These are phyloP conservation scores for Drosophila mulleri DNA, from an alignment of 2,888 invertebrate species.

Conservation along the genomic window DNA sequence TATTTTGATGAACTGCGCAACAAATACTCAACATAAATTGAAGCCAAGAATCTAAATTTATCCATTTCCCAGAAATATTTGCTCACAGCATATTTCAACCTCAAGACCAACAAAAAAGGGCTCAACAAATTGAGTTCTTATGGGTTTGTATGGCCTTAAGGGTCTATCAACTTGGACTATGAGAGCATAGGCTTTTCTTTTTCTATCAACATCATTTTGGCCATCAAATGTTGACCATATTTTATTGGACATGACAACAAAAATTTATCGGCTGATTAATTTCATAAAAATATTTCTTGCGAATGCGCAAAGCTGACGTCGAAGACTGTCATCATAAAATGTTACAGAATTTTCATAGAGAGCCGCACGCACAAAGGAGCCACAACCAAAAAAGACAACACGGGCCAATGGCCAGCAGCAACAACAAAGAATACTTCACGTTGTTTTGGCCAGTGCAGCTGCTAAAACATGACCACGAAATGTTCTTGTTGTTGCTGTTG, in stretches of 20 bases:
- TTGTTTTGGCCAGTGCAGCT: constrained; percentile 47
- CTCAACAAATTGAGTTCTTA: background rate
- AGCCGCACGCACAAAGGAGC: constrained; percentile 4
- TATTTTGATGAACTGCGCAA: constrained; percentile 1
- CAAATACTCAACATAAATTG: background rate
- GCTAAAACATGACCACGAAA: constrained; percentile 27
- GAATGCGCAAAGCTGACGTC: background rate
- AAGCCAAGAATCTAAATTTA: background rate
- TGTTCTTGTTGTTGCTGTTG: constrained; percentile 16
- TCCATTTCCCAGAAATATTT: constrained; percentile 1
- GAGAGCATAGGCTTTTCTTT: background rate
- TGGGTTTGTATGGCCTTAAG: background rate
- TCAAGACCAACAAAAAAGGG: background rate
- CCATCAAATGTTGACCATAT: constrained; percentile 47
- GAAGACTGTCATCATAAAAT: constrained; percentile 26
- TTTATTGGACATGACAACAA: constrained; percentile 44
- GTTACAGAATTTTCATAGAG: constrained; percentile 17
- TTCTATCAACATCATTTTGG: background rate
- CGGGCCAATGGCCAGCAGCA: constrained; percentile 24
- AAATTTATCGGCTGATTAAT: constrained; percentile 56
- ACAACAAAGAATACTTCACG: constrained; percentile 17
- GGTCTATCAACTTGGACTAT: background rate
- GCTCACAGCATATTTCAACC: background rate
- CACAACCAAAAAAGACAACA: background rate
- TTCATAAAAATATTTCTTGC: constrained; percentile 48